phyloP scores from a whole-genome alignment of 2,113 vertebrate species.

The Rattus norvegicus region DNA sequence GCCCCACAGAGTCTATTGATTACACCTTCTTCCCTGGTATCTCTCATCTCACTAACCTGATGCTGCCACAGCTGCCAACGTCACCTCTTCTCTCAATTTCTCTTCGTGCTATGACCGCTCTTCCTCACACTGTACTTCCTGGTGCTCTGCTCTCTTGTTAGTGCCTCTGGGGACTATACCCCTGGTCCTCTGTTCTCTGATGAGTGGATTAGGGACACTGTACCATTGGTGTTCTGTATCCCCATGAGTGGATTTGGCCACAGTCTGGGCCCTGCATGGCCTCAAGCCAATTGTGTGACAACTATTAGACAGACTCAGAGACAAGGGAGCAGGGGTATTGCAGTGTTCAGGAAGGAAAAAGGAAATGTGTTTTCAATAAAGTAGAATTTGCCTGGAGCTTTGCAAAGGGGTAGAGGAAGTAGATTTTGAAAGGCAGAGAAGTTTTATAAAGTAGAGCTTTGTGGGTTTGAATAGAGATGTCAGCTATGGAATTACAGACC shows the following conservation, averaged over 20 bases:
- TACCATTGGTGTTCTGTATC: neutral
- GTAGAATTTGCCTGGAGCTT: neutral
- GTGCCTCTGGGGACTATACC: neutral
- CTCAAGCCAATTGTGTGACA: neutral
- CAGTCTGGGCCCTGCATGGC: neutral
- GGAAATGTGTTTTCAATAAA: neutral
- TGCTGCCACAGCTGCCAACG: too few relatives aligned
- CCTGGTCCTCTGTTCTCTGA: neutral
- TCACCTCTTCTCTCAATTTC: neutral
- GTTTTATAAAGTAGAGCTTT: constrained; percentile 9
- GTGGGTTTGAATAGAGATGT: neutral
- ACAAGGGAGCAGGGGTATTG: neutral
- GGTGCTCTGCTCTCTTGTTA: neutral
- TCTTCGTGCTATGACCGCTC: neutral
- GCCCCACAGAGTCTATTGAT: neutral
- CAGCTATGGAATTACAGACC: neutral
- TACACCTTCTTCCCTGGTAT: neutral
- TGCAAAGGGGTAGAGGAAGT: neutral
- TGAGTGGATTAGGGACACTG: neutral
- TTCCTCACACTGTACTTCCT: too few relatives aligned
- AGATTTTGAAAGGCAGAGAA: constrained; percentile 13
- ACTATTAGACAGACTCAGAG: neutral
- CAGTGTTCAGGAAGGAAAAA: neutral
- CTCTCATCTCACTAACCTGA: neutral
- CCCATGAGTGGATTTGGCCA: neutral